Evolutionary conservation across 2,888 invertebrate species (phyloP), one percentile per base, ranked within the genome.

Genomic region (Galerucella nymphaeae): DNA sequence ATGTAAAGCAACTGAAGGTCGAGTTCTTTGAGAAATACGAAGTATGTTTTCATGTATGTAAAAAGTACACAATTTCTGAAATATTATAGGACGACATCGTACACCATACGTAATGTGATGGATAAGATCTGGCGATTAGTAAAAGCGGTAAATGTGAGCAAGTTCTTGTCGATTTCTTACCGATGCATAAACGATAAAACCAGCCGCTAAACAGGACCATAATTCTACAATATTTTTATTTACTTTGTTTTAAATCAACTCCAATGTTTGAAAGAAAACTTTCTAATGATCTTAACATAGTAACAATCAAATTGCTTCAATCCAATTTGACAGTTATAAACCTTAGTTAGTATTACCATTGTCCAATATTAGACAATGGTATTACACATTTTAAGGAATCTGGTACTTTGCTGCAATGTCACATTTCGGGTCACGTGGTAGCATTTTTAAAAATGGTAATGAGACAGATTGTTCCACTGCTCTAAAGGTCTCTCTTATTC

Each of bases 41-140:
- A 57, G 23, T 57, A 57, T 57, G 23, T 57, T 57, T 57, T 55
- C 55, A 55, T 16, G 55, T 18, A 16, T 57, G 57, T 20, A 57
- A 57, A 57, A 23, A 57, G 57, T 57, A 23, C 23, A 57, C 18
- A 20, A 57, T 57, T 10, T 18, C 23, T 57, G 18, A 57, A 57
- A 20, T 57, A 57, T 57, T 23, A 23, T 23, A 18, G 11, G 23
- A 57, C 57, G 57, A 57, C 20, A 57, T 18, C 57, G 14, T 57
- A 23, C 18, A 57, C 18, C 9, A 57, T 57, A 55, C 55, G 20
- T 57, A 57, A 18, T 57, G 57, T 20, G 23, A 20, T 20, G 57
- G 57, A 57, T 57, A 57, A 57, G 57, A 57, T 57, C 57, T 57
- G 57, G 57, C 23, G 57, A 57, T 57, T 57, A 18, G 23, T 57